These are phyloP conservation scores for Anabas testudineus DNA, from an alignment of 2,797 vertebrate genomes.

Conservation along the genomic window DNA sequence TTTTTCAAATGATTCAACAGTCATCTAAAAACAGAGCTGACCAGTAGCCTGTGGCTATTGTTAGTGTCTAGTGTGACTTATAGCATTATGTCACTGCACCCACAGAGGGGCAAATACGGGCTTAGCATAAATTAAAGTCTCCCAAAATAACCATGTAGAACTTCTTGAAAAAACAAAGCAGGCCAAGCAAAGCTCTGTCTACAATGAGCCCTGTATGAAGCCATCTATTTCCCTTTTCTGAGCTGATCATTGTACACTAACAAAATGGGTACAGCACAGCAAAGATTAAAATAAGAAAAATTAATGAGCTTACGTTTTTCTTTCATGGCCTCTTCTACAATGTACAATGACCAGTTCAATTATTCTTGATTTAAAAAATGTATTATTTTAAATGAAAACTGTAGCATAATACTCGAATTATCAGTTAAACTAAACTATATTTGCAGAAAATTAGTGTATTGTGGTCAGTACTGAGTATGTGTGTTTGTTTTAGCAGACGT, in stretches of 20 bases:
- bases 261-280: slow-evolving; percentile 1
- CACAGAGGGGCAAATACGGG: slow-evolving; percentile 72
- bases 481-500: not conserved
- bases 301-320: not conserved
- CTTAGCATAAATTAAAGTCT: slow-evolving; percentile 84
- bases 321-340: slow-evolving; percentile 22
- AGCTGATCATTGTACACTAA: slow-evolving; percentile 13
- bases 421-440: slow-evolving; percentile 51
- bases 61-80: slow-evolving; percentile 85
- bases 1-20: slow-evolving; percentile 83
- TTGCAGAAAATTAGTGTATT: slow-evolving; percentile 48
- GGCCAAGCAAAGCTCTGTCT: slow-evolving; percentile 36
- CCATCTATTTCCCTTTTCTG: slow-evolving; percentile 18
- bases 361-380: slow-evolving; percentile 42
- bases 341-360: slow-evolving; percentile 34
- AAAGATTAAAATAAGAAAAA: slow-evolving; percentile 31
- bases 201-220: slow-evolving; percentile 23
- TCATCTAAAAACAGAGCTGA: slow-evolving; percentile 82
- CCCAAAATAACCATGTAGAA: slow-evolving; percentile 75
- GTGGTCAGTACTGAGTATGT: slow-evolving; percentile 21
- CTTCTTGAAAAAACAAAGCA: slow-evolving; percentile 69
- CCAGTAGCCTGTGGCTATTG: slow-evolving; percentile 80
- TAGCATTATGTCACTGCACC: slow-evolving; percentile 79
- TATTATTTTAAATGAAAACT: slow-evolving; percentile 45
- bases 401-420: slow-evolving; percentile 49